A percentile compares a stretch with the other conserved stretches of the same genome.
These are phyloP conservation scores for Phylloscopus trochiloides DNA, from an alignment of 2,113 vertebrate species.

Conservation along the genomic window DNA sequence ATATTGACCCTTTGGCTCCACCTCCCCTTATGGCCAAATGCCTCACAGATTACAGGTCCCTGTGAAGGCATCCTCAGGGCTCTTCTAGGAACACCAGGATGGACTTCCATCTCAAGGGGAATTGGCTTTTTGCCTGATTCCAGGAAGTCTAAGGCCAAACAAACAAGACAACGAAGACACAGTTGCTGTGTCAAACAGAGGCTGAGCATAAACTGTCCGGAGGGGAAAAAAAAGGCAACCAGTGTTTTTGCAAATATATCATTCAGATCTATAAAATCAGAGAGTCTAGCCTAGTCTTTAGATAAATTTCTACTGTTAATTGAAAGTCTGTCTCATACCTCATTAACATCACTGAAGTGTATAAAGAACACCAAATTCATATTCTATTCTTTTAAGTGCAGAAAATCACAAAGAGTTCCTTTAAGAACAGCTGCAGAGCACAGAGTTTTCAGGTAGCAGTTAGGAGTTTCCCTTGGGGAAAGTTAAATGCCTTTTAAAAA, in stretches of 20 bases:
- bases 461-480: not conserved
- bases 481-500: not conserved
- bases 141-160: not conserved
- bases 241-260: not conserved
- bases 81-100: not conserved
- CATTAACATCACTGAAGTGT: not conserved
- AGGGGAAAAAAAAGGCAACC: not conserved
- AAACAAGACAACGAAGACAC: not conserved
- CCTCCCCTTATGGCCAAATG: not conserved
- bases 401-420: not conserved
- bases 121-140: not conserved
- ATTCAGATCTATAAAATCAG: not conserved
- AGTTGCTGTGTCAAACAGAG: not conserved
- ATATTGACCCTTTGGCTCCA: conserved; percentile 29
- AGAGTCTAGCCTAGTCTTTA: not conserved
- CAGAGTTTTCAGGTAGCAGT: not conserved
- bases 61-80: not conserved
- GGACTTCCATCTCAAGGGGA: not conserved
- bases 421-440: not conserved
- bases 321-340: not conserved
- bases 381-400: not conserved
- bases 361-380: not conserved
- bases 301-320: not conserved
- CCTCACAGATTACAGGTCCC: not conserved
- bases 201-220: not conserved